Evolutionary conservation across 2,888 invertebrate genomes (phyloP), one percentile per base, ranked within the genome.

Genomic region (Daptonema setosum): DNA sequence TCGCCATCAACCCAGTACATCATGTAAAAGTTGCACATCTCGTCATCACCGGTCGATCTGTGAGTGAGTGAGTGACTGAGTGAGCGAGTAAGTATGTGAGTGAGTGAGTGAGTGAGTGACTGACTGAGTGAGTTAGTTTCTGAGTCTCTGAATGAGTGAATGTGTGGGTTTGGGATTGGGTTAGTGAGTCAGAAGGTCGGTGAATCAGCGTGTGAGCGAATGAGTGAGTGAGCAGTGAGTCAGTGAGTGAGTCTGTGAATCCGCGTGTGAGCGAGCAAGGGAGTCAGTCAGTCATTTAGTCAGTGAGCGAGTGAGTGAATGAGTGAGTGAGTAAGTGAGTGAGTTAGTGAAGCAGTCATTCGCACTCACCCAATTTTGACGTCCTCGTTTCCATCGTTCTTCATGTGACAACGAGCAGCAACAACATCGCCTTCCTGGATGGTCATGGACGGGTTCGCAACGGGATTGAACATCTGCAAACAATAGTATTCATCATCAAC

Each of bases 401-500:
- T 62, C 65, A 69, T 66, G 17, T 59, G 51, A 57, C 69, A 70
- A 28, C 64, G 59, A 17, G 65, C 64, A 24, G 66, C 61, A 60
- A 90, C 68, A 57, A 78, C 77, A 71, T 90, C 87, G 1, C 83
- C 83, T 55, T 73, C 72, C 1, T 68, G 63, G 47, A 87, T 80
- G 0, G 82, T 78, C 0, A 79, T 74, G 1, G 72, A 73, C 63
- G 79, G 78, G 55, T 72, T 68, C 41, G 75, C 74, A 1, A 85
- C 79, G 0, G 85, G 84, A 72, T 90, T 91, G 75, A 91, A 91
- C 88, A 90, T 90, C 75, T 91, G 85, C 5, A 61, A 61, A 1
- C 26, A 55, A 29, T n/a, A n/a, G n/a, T n/a, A n/a, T n/a, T n/a
- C n/a, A n/a, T n/a, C n/a, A n/a, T n/a, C n/a, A 55, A 55, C 54